These are phyloP conservation scores for Orussus abietinus DNA, from an alignment of 1,140 invertebrate genomes.

Conservation along the genomic window DNA sequence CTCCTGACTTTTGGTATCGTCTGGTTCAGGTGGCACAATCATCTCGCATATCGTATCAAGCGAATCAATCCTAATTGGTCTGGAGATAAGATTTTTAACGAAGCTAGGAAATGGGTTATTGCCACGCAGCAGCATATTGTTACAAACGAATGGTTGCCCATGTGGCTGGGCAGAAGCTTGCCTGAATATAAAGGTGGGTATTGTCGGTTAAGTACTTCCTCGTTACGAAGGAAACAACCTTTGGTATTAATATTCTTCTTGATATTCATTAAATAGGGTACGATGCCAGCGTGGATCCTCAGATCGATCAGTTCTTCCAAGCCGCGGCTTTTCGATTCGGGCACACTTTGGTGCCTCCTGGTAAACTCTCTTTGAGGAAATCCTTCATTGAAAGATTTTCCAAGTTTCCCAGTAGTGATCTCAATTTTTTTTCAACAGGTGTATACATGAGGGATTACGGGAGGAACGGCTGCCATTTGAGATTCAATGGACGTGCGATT, in stretches of 20 bases:
- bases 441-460: constrained; percentile 45
- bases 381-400: constrained; percentile 1
- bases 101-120: constrained; percentile 61
- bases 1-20: constrained; percentile 57
- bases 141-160: constrained; percentile 55
- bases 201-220: background rate
- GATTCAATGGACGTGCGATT: constrained; percentile 37
- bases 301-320: constrained; percentile 68
- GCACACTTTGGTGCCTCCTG: constrained; percentile 60
- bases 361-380: constrained; percentile 20
- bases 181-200: constrained; percentile 31
- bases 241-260: constrained; percentile 5
- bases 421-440: constrained; percentile 22
- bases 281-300: constrained; percentile 61
- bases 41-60: constrained; percentile 49
- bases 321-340: constrained; percentile 67
- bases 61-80: constrained; percentile 43
- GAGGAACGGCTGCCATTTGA: constrained; percentile 38
- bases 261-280: constrained; percentile 46
- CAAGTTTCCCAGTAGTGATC: background rate
- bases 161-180: constrained; percentile 41
- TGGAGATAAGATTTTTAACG: constrained; percentile 58
- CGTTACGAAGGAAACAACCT: background rate
- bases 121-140: constrained; percentile 56
- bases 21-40: constrained; percentile 65